These are phyloP conservation scores for Syritta pipiens DNA, from an alignment of 2,888 invertebrate genomes.

Conservation along the genomic window DNA sequence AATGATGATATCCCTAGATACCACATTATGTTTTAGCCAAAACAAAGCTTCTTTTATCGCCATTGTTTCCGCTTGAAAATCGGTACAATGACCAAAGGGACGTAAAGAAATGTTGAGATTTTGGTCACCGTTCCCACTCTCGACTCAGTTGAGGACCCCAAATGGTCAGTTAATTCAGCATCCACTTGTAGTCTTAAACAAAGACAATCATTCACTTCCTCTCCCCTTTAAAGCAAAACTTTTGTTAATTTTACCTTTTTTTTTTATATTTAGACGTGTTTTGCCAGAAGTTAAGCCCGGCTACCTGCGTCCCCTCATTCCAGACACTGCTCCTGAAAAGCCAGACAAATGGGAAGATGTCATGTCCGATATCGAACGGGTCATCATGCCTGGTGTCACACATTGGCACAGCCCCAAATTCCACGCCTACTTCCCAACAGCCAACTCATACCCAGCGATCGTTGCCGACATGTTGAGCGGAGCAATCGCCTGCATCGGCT, in stretches of 20 bases:
- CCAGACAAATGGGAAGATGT: slow-evolving; percentile 95
- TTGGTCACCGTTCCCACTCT: too few relatives aligned
- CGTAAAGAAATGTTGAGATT: too few relatives aligned
- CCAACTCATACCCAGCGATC: slow-evolving; percentile 95
- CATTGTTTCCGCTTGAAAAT: too few relatives aligned
- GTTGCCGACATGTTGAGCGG: slow-evolving; percentile 97
- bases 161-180: too few relatives aligned
- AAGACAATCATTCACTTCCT: too few relatives aligned
- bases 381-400: slow-evolving; percentile 98
- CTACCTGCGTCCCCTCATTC: slow-evolving; percentile 92
- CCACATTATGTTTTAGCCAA: too few relatives aligned
- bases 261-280: slow-evolving; percentile 84
- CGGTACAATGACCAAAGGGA: too few relatives aligned
- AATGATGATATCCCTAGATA: too few relatives aligned
- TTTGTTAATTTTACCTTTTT: background rate
- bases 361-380: slow-evolving; percentile 94
- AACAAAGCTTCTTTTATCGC: too few relatives aligned
- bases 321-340: slow-evolving; percentile 89
- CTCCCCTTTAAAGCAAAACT: background rate
- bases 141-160: too few relatives aligned
- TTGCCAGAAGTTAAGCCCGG: slow-evolving; percentile 96
- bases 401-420: slow-evolving; percentile 98
- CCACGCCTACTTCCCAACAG: slow-evolving; percentile 97
- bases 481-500: slow-evolving; percentile 97
- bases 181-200: too few relatives aligned